Percentiles rank a stretch among this genome's conserved stretches.
Conservation (phyloP, 1,140 invertebrate species). For the Cydia amplana region DNA sequence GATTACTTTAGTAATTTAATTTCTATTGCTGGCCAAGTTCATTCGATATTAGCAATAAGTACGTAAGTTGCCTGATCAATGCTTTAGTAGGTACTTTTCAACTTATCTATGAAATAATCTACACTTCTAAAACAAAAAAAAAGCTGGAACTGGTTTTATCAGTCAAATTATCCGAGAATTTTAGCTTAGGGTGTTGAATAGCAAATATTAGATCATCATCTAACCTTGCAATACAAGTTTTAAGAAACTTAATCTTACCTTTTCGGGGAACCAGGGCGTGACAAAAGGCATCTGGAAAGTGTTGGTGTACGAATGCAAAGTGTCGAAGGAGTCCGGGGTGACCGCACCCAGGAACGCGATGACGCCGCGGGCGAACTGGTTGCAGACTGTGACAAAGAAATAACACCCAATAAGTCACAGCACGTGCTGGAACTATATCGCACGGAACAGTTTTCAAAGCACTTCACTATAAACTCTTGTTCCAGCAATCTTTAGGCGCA, state of each 20-base stretch:
- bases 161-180: no score
- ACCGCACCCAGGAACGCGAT: constrained; percentile 95
- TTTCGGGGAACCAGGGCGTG: constrained; percentile 95
- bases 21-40: no score
- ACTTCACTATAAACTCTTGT: neutral
- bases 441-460: neutral
- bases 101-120: no score
- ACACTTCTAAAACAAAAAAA: no score
- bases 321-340: constrained; percentile 95
- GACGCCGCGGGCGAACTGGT: constrained; percentile 93
- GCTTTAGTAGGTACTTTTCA: no score
- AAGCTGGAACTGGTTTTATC: no score
- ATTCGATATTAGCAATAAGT: no score
- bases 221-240: no score
- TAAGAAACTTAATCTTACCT: constrained; percentile 80
- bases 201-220: no score
- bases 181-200: no score
- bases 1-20: no score
- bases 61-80: no score
- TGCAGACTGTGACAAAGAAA: constrained; percentile 89
- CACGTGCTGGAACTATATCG: neutral
- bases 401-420: neutral
- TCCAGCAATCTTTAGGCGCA: neutral
- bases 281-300: constrained; percentile 98
- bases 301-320: constrained; percentile 96